phyloP scores from a whole-genome alignment of 2,888 invertebrate genomes.

The Aphrophora alni region DNA sequence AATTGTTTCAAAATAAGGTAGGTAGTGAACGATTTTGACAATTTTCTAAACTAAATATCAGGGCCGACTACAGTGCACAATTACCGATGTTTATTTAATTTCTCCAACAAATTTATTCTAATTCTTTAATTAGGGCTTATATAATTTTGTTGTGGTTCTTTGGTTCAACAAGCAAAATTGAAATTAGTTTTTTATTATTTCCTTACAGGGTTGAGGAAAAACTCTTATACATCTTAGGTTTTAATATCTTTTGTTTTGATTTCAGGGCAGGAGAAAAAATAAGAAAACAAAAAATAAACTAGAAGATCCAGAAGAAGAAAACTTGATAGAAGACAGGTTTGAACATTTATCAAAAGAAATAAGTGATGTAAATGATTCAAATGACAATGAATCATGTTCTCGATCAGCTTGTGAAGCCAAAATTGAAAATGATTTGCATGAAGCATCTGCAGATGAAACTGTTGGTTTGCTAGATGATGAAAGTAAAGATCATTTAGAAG shows the following conservation, averaged over 20 bases:
- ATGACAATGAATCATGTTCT: neutral
- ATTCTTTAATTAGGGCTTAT: too few relatives aligned
- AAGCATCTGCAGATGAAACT: slow-evolving; percentile 11
- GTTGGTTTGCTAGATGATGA: slow-evolving; percentile 14
- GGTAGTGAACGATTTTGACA: too few relatives aligned
- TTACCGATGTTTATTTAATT: too few relatives aligned
- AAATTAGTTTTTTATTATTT: too few relatives aligned
- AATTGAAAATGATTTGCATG: neutral
- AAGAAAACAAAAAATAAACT: slow-evolving; percentile 9
- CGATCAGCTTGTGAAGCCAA: neutral
- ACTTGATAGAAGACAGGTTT: neutral
- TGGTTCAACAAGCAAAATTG: too few relatives aligned
- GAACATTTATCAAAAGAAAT: neutral
- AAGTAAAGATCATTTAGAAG: slow-evolving; percentile 10
- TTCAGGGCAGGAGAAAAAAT: slow-evolving; percentile 23
- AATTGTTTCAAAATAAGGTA: too few relatives aligned
- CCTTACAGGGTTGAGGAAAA: too few relatives aligned
- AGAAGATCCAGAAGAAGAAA: neutral
- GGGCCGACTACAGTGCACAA: too few relatives aligned
- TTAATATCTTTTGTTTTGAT: neutral
- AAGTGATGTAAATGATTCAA: neutral
- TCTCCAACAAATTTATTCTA: too few relatives aligned
- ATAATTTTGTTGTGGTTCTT: too few relatives aligned
- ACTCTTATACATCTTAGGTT: too few relatives aligned
- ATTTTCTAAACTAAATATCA: too few relatives aligned